phyloP scores from a whole-genome alignment of 2,888 invertebrate species.

The Cryptocephalus primarius region DNA sequence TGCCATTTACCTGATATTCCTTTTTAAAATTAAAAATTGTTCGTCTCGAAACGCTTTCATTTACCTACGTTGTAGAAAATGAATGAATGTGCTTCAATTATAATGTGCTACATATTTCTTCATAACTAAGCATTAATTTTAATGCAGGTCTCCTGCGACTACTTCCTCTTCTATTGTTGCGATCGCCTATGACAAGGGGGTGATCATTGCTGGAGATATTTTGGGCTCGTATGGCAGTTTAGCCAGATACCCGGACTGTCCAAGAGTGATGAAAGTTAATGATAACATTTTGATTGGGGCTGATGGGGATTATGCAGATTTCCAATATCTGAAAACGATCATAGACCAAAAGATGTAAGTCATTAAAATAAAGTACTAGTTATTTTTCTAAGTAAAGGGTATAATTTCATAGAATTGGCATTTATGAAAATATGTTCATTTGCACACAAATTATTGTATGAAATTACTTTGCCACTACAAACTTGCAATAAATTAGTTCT shows the following conservation, averaged over 20 bases:
- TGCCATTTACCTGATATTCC: too few relatives aligned
- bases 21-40: too few relatives aligned
- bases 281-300: constrained; percentile 80
- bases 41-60: too few relatives aligned
- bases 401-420: background rate
- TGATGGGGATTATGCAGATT: constrained; percentile 96
- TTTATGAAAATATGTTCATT: background rate
- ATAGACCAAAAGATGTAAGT: constrained; percentile 79
- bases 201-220: constrained; percentile 85
- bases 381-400: too few relatives aligned
- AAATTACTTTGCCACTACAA: too few relatives aligned
- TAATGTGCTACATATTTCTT: constrained; percentile 4
- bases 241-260: constrained; percentile 76
- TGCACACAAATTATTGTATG: too few relatives aligned
- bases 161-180: constrained; percentile 90
- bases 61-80: background rate
- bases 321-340: constrained; percentile 75
- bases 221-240: constrained; percentile 90
- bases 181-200: constrained; percentile 75
- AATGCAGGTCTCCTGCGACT: constrained; percentile 56
- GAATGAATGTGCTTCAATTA: constrained; percentile 8
- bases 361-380: too few relatives aligned
- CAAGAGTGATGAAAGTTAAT: constrained; percentile 81
- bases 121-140: background rate
- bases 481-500: too few relatives aligned